A percentile compares a stretch with the other conserved stretches of the same genome.
Conservation (phyloP, 1,140 invertebrate species). For the Drosophila mayri region DNA sequence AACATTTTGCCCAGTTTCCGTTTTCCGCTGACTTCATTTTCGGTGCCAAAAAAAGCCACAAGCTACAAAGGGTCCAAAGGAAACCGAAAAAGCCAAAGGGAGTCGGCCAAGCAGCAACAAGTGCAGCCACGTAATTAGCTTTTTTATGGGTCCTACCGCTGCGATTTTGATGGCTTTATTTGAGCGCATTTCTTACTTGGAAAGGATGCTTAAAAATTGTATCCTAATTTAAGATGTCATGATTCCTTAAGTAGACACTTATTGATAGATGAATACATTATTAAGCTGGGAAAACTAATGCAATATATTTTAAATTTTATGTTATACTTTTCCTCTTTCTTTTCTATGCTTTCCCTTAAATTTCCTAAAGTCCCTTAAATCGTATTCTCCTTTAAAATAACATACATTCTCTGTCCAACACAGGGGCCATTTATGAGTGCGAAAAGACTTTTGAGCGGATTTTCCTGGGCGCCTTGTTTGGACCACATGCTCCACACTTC, state of each 20-base stretch:
- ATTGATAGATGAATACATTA: neutral
- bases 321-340: neutral
- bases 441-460: conserved; percentile 92
- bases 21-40: conserved; percentile 59
- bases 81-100: conserved; percentile 13
- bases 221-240: neutral
- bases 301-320: neutral
- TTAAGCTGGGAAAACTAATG: neutral
- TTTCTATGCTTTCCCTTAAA: neutral
- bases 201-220: neutral
- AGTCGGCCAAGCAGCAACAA: conserved; percentile 64
- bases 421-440: conserved; percentile 90
- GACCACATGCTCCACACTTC: conserved; percentile 90
- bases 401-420: neutral
- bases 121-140: conserved; percentile 66
- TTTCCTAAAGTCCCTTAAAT: neutral
- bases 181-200: conserved; percentile 3
- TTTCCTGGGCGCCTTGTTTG: conserved; percentile 92
- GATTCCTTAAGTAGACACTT: neutral
- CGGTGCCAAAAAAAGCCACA: conserved; percentile 36
- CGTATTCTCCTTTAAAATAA: neutral
- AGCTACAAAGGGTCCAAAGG: conserved; percentile 2
- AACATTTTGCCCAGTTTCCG: conserved; percentile 62
- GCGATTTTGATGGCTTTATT: conserved; percentile 51
- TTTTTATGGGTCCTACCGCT: conserved; percentile 29